These are phyloP conservation scores for Sinotaia quadrata DNA, from an alignment of 2,888 invertebrate species.

Conservation along the genomic window DNA sequence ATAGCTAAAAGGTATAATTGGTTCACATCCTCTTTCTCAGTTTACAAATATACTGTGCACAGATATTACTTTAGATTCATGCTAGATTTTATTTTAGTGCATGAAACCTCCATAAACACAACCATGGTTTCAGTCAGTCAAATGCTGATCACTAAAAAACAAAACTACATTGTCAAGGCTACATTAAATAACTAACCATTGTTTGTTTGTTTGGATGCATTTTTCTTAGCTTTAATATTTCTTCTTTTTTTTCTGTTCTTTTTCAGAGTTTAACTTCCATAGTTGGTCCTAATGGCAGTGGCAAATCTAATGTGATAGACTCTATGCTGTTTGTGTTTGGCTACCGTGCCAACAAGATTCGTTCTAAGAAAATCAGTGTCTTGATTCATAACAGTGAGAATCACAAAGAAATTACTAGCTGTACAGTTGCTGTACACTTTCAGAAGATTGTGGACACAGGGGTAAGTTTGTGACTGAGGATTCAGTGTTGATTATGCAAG, in stretches of 20 bases:
- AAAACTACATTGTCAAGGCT: too few relatives aligned
- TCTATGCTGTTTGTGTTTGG: conserved; percentile 99
- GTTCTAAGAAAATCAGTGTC: conserved; percentile 94
- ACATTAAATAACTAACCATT: too few relatives aligned
- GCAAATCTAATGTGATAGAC: conserved; percentile 99
- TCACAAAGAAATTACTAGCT: conserved; percentile 82
- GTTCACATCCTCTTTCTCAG: too few relatives aligned
- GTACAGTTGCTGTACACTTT: conserved; percentile 92
- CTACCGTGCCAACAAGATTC: conserved; percentile 93
- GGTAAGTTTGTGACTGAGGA: conserved; percentile 57
- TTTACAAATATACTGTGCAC: too few relatives aligned
- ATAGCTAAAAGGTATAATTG: too few relatives aligned
- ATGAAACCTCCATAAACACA: too few relatives aligned
- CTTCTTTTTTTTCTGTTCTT: conserved; percentile 5
- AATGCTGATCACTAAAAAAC: too few relatives aligned
- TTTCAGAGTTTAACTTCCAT: conserved; percentile 93
- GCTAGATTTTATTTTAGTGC: too few relatives aligned
- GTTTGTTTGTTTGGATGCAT: too few relatives aligned
- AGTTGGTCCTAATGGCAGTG: conserved; percentile 98
- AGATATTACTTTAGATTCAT: too few relatives aligned
- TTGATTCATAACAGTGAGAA: conserved; percentile 92
- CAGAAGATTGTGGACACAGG: conserved; percentile 74
- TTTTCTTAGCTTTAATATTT: too few relatives aligned
- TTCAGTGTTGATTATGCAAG: neutral
- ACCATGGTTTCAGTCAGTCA: too few relatives aligned